Conservation (phyloP, 2,113 vertebrate species). For the Daubentonia madagascariensis region DNA sequence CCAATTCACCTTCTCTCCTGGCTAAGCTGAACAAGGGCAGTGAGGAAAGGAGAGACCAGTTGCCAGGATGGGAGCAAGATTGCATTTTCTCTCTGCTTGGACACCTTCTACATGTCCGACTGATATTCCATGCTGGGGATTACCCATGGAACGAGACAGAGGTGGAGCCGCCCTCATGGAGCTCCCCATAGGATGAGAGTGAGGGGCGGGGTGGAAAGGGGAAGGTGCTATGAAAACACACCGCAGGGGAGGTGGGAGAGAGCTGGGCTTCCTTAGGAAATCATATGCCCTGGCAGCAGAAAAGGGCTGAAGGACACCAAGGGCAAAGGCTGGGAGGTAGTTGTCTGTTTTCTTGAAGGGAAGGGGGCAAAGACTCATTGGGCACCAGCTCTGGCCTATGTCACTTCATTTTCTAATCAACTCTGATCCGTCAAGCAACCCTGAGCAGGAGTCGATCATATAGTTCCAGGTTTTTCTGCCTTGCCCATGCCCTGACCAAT, state of each 20-base stretch:
- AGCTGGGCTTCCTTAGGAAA: neutral
- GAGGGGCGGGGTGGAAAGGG: neutral
- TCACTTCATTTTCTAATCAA: neutral
- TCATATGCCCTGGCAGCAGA: neutral
- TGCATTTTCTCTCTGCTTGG: neutral
- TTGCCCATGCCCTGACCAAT: neutral
- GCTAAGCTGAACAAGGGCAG: neutral
- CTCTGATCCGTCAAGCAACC: neutral
- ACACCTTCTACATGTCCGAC: neutral
- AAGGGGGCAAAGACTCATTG: neutral
- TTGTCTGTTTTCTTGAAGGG: neutral
- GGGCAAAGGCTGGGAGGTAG: neutral
- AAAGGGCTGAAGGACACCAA: neutral
- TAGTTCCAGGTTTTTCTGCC: neutral
- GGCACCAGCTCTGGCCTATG: neutral
- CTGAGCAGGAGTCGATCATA: neutral
- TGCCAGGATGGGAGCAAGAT: fast-evolving
- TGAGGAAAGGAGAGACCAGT: neutral
- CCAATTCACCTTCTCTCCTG: neutral
- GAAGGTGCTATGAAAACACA: neutral
- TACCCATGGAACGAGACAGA: neutral
- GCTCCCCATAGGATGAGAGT: neutral
- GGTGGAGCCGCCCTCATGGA: neutral
- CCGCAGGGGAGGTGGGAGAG: fast-evolving
- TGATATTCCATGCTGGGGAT: neutral